Percentiles rank a stretch among this genome's conserved stretches.
Evolutionary conservation across 2,113 vertebrate genomes (phyloP).

Genomic region (Sminthopsis crassicaudata): DNA sequence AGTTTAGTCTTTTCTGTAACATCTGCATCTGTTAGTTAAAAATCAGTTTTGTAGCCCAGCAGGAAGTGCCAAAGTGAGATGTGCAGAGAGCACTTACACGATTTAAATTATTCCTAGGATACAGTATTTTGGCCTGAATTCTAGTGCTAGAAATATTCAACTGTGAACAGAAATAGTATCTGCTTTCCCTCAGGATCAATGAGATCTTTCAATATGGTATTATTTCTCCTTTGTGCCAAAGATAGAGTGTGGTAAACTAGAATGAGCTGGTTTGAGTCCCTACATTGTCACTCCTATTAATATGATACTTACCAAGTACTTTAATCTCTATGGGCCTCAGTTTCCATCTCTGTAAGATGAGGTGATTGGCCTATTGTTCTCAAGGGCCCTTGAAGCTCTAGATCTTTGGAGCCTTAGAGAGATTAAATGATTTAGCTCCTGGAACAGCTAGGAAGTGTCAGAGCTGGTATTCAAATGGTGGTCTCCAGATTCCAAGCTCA

Average conservation of each 20-base stretch:
- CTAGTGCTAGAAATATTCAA: neutral
- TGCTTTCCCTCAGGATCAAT: neutral
- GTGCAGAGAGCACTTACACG: neutral
- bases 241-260: neutral
- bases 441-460: neutral
- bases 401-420: neutral
- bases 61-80: neutral
- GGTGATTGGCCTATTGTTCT: neutral
- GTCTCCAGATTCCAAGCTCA: neutral
- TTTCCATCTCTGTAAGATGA: neutral
- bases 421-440: neutral
- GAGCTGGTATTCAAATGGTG: neutral
- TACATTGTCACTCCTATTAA: neutral
- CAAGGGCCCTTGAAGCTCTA: neutral
- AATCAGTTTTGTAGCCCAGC: neutral
- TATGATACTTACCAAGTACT: neutral
- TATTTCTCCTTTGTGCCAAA: slow-evolving; percentile 4
- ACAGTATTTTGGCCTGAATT: neutral
- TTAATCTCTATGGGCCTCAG: neutral
- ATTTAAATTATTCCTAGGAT: neutral
- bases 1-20: neutral
- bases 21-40: neutral
- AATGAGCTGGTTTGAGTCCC: neutral
- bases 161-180: neutral
- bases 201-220: neutral